Conservation (phyloP, 2,888 invertebrate genomes). For the Pyralis farinalis region DNA sequence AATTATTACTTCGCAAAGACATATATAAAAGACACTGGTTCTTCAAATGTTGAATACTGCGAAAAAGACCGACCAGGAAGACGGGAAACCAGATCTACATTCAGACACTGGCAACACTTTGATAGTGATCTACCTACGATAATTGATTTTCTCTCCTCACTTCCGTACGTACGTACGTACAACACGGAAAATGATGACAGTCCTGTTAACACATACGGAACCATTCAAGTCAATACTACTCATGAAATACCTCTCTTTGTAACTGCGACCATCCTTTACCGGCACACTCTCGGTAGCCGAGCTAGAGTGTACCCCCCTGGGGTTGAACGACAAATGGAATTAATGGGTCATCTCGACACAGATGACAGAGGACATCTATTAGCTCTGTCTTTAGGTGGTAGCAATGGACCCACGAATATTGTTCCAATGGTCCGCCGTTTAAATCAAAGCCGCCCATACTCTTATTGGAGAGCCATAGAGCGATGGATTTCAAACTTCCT, state of each 20-base stretch:
- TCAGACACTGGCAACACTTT: background rate
- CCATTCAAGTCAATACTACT: background rate
- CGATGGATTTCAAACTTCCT: background rate
- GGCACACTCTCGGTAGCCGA: background rate
- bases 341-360: background rate
- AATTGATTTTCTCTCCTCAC: background rate
- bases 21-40: too few relatives aligned
- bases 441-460: background rate
- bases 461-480: background rate
- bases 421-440: background rate
- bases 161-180: background rate
- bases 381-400: background rate
- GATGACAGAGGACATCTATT: background rate
- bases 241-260: background rate
- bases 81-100: background rate
- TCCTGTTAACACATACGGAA: background rate
- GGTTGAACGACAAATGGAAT: background rate
- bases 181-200: background rate
- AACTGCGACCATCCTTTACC: background rate
- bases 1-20: background rate
- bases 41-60: background rate
- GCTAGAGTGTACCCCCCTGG: background rate
- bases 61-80: background rate
- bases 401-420: background rate
- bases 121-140: background rate